Conservation (phyloP, 2,888 invertebrate species). For the Adelphocoris suturalis region DNA sequence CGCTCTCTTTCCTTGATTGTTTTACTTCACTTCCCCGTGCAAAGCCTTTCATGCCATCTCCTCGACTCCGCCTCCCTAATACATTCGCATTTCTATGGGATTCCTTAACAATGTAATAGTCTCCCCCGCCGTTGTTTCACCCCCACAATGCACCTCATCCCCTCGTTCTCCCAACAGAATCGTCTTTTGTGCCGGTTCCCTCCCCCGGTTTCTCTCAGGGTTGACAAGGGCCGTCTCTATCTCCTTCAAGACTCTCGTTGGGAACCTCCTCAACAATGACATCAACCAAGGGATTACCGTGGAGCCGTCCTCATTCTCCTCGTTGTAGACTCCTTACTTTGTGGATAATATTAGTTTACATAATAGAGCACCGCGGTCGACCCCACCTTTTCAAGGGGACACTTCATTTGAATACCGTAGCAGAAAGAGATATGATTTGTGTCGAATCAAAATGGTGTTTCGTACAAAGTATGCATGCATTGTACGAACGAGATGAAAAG, state of each 20-base stretch:
- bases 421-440: no score
- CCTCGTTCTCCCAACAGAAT: not conserved
- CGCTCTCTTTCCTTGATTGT: not conserved
- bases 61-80: slow-evolving; percentile 5
- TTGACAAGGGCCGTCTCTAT: slow-evolving; percentile 22
- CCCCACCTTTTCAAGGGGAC: not conserved
- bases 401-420: not conserved
- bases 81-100: slow-evolving; percentile 36
- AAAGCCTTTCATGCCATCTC: not conserved
- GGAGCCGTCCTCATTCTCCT: slow-evolving; percentile 1
- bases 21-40: not conserved
- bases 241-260: slow-evolving; percentile 2
- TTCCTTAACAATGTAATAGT: slow-evolving; percentile 22
- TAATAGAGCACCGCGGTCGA: not conserved
- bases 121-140: slow-evolving; percentile 21
- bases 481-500: no score
- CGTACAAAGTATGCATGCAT: no score
- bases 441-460: no score
- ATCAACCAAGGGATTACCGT: slow-evolving; percentile 27
- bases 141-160: not conserved
- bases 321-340: slow-evolving; percentile 1
- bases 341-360: slow-evolving; percentile 31
- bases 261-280: slow-evolving; percentile 3
- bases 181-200: not conserved
- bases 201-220: not conserved